Conservation (phyloP, 1,140 invertebrate genomes). For the Lamellibrachia luymesi region DNA sequence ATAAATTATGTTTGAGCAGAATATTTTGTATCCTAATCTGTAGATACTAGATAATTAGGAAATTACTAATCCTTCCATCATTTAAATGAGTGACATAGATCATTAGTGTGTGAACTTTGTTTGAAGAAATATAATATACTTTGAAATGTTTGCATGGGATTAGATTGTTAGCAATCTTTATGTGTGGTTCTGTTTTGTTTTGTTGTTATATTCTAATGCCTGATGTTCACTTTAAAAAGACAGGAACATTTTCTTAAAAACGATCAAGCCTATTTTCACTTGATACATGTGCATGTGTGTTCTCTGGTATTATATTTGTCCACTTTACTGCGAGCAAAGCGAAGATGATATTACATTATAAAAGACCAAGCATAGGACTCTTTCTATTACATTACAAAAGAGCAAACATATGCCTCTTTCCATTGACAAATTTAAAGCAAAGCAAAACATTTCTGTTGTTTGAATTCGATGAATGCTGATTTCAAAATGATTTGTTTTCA, state of each 20-base stretch:
- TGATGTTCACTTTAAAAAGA: background rate
- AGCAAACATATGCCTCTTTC: no score
- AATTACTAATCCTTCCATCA: background rate
- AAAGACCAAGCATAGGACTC: no score
- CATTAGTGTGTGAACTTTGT: background rate
- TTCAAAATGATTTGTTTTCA: background rate
- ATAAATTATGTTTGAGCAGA: background rate
- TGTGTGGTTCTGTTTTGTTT: background rate
- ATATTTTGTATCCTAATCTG: background rate
- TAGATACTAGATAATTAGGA: background rate
- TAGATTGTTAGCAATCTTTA: background rate
- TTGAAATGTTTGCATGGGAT: background rate
- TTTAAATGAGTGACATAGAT: conserved; percentile 1
- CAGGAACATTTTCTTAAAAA: background rate
- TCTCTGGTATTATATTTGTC: background rate
- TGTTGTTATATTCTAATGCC: background rate
- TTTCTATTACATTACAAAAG: no score
- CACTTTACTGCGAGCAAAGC: no score
- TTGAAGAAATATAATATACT: background rate
- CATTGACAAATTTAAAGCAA: background rate
- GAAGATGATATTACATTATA: no score
- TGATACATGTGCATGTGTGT: background rate
- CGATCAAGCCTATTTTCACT: background rate
- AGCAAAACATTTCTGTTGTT: background rate
- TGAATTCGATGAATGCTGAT: background rate